Evolutionary conservation across 2,797 vertebrate species (phyloP), one percentile per base, ranked within the genome.

Genomic region (Coracias cyanogaster): DNA sequence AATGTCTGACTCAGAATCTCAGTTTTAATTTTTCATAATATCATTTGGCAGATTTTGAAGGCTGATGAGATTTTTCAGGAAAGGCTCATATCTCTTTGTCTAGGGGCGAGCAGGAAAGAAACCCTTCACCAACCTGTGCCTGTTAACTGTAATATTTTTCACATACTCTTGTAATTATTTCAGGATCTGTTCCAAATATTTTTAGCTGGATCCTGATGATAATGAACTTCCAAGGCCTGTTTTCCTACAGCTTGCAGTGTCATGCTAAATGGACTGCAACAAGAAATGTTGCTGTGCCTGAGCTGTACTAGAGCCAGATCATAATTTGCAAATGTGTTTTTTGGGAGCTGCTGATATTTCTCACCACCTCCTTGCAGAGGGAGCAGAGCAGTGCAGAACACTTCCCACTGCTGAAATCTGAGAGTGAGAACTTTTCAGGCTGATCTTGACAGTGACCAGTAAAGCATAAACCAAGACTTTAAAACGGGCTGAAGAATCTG

Each of bases 361-460:
- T 96, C 84, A 71, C 94, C 95, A 93, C 91, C 96, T 97, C 91
- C 93, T 96, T 95, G 86, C 91, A 77, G 91, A 85, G 85, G 10
- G 81, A 94, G 86, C 93, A 89, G 91, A 87, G 81, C 28, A n/a
- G 73, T 69, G 49, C 41, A 54, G 86, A 96, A 95, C 88, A 88
- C 93, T 96, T 97, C 91, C 94, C 95, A 95, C 90, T 95, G 90
- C 82, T 92, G 67, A 90, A 67, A 92, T 90, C 1, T 49, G 51
- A 86, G 85, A 82, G 82, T 70, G 82, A 86, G 92, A 96, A 89
- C 78, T 89, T 79, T 31, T 2, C 78, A 85, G 88, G 67, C 78
- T 95, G 66, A 70, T 91, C 79, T 82, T 83, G 79, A 78, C 89
- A 54, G 84, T 96, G 93, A 72, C 92, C 65, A 2, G 39, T 5